Percentiles rank a stretch among this genome's conserved stretches.
These are phyloP conservation scores for Standfussiana lucernea DNA, from an alignment of 2,888 invertebrate species.

Conservation along the genomic window DNA sequence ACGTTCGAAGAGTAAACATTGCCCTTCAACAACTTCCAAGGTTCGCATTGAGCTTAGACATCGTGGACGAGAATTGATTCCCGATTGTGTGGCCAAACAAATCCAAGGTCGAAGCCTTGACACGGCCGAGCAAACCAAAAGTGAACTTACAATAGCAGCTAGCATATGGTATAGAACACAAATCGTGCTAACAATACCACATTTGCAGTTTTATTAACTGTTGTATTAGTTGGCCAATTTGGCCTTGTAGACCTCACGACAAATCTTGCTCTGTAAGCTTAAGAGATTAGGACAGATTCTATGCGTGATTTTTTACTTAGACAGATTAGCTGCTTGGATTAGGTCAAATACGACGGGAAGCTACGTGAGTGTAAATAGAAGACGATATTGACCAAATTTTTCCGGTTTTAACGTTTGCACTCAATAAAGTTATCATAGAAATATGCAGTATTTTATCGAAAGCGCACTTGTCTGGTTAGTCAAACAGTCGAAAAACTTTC, in stretches of 20 bases:
- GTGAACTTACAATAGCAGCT: slow-evolving; percentile 72
- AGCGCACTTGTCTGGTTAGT: slow-evolving; percentile 16
- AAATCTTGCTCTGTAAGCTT: slow-evolving; percentile 45
- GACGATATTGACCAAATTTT: slow-evolving; percentile 24
- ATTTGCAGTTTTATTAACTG: slow-evolving; percentile 63
- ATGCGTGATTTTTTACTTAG: slow-evolving; percentile 52
- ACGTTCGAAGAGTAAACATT: slow-evolving; percentile 45
- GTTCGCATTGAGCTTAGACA: slow-evolving; percentile 51
- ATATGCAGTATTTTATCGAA: slow-evolving; percentile 17
- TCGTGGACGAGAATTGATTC: slow-evolving; percentile 73
- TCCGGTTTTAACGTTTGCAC: slow-evolving; percentile 11
- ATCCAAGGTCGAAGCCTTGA: slow-evolving; percentile 81
- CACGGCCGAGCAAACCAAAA: slow-evolving; percentile 75
- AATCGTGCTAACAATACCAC: slow-evolving; percentile 64
- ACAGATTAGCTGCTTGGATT: slow-evolving; percentile 26
- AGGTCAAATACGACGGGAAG: slow-evolving; percentile 16
- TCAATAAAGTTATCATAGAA: slow-evolving; percentile 28
- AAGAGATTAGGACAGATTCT: slow-evolving; percentile 48
- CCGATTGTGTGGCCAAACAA: slow-evolving; percentile 76
- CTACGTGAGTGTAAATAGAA: slow-evolving; percentile 12
- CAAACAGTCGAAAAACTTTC: slow-evolving; percentile 29
- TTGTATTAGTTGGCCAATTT: slow-evolving; percentile 55
- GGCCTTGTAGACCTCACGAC: slow-evolving; percentile 64
- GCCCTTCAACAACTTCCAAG: slow-evolving; percentile 50
- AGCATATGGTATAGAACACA: slow-evolving; percentile 60